These are phyloP conservation scores for Tolypeutes matacus DNA, from an alignment of 2,797 vertebrate species.

Conservation along the genomic window DNA sequence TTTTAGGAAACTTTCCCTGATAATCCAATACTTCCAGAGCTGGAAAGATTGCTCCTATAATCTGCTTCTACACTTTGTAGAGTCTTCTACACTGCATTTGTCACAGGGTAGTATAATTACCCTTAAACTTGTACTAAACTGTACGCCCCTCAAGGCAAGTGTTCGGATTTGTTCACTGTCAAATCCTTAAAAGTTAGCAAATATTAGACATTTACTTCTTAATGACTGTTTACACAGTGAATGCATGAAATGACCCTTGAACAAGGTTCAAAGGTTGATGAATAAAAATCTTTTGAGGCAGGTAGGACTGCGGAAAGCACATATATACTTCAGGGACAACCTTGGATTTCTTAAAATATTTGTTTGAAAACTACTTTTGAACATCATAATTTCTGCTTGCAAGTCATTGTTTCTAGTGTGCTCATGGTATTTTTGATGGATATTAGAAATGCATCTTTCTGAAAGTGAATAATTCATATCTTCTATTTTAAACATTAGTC, in stretches of 20 bases:
- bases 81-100: background rate
- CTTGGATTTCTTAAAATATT: background rate
- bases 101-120: too few species aligned
- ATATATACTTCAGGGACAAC: background rate
- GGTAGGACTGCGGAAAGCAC: too few species aligned
- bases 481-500: background rate
- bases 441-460: background rate
- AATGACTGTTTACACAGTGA: background rate
- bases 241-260: background rate
- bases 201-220: background rate
- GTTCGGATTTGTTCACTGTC: background rate
- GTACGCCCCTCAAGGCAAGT: background rate
- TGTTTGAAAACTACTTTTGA: background rate
- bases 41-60: background rate
- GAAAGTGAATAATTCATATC: background rate
- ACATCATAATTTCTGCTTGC: background rate
- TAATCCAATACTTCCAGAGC: background rate
- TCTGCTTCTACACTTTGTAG: background rate
- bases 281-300: background rate
- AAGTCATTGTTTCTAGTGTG: background rate
- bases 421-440: background rate
- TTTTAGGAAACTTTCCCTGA: background rate
- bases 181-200: background rate
- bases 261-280: background rate
- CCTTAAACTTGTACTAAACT: background rate